phyloP scores from a whole-genome alignment of 2,113 vertebrate species.

The Ptychochromis oligacanthus region DNA sequence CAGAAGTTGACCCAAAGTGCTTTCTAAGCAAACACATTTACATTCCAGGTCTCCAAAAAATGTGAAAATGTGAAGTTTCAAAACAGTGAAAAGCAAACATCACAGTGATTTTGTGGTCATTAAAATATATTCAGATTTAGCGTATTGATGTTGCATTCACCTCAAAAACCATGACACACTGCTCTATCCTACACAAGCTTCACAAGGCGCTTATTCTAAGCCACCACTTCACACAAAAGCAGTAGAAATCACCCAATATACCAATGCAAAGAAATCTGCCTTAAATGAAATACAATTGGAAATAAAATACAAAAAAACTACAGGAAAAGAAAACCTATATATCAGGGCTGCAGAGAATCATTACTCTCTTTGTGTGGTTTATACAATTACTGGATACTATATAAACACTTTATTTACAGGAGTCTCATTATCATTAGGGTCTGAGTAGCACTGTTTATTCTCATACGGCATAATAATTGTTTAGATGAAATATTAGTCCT shows the following conservation, averaged over 20 bases:
- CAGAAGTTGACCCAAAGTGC: no score
- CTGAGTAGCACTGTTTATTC: constrained; percentile 13
- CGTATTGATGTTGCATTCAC: no score
- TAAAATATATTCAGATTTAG: no score
- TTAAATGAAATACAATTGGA: background rate
- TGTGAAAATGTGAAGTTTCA: no score
- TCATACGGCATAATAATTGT: constrained; percentile 2
- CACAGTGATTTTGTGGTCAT: no score
- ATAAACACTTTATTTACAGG: constrained; percentile 41
- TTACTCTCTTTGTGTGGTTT: constrained; percentile 11
- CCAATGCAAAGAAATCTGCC: background rate
- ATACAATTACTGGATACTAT: constrained; percentile 19
- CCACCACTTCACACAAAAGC: background rate
- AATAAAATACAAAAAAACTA: background rate
- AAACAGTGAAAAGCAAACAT: no score
- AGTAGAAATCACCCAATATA: background rate
- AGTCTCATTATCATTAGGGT: constrained; percentile 37
- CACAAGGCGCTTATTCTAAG: background rate
- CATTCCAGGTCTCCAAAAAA: no score
- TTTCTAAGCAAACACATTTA: no score
- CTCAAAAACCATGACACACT: background rate
- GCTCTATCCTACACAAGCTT: background rate
- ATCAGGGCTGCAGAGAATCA: background rate
- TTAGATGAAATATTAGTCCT: constrained; percentile 6
- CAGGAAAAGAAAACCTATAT: background rate